Percentiles rank a stretch among this genome's conserved stretches.
Conservation (phyloP, 2,797 vertebrate species). For the Chelonia mydas region DNA sequence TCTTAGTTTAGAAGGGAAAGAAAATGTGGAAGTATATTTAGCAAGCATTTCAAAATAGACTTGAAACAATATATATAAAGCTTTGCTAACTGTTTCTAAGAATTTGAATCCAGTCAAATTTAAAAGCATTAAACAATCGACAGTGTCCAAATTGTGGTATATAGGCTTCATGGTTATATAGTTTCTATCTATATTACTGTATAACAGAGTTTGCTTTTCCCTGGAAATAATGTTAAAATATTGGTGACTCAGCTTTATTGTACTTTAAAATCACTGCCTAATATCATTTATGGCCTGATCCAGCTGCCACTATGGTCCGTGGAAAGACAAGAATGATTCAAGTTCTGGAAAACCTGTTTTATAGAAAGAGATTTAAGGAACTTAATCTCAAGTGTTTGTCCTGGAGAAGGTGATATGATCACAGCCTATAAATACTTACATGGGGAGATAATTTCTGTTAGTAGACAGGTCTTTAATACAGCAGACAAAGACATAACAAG, state of each 20-base stretch:
- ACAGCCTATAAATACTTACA: neutral
- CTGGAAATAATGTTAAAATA: neutral
- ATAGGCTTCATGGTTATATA: neutral
- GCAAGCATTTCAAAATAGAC: neutral
- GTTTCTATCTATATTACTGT: neutral
- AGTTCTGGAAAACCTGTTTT: neutral
- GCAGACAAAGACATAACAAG: neutral
- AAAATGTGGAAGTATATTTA: neutral
- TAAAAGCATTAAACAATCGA: constrained; percentile 5
- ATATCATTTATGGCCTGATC: neutral
- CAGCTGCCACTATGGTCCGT: neutral
- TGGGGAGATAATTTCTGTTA: neutral
- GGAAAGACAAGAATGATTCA: neutral
- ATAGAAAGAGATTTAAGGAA: neutral
- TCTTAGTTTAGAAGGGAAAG: neutral
- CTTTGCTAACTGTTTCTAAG: neutral
- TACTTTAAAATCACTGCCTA: neutral
- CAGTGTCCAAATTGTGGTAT: neutral
- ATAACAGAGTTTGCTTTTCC: neutral
- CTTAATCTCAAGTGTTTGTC: neutral
- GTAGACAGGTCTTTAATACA: neutral
- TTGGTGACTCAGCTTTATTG: neutral
- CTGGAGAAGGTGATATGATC: neutral
- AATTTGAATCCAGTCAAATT: neutral
- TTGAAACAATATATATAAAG: neutral